phyloP scores from a whole-genome alignment of 2,888 invertebrate genomes.

The Tridacna crocea region DNA sequence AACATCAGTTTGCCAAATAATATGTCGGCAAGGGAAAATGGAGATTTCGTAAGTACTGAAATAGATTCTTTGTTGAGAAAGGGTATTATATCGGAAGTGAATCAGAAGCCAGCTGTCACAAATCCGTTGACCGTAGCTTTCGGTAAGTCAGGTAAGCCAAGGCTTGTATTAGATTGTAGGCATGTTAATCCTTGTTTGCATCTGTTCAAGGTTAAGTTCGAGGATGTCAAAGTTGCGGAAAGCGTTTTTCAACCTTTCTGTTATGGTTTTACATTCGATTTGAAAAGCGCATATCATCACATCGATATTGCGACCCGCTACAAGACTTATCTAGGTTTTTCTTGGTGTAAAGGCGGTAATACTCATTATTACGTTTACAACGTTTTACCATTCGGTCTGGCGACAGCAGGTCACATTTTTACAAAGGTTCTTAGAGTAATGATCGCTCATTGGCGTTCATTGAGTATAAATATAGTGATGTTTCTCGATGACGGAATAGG shows the following conservation, averaged over 20 bases:
- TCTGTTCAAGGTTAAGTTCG: slow-evolving; percentile 36
- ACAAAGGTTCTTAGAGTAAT: slow-evolving; percentile 6
- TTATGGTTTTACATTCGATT: slow-evolving; percentile 28
- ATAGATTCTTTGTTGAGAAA: background rate
- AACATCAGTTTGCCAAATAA: background rate
- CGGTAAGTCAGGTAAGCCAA: slow-evolving; percentile 32
- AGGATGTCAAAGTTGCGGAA: slow-evolving; percentile 34
- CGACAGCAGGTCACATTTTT: slow-evolving; percentile 28
- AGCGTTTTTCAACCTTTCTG: slow-evolving; percentile 12
- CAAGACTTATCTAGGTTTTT: slow-evolving; percentile 25
- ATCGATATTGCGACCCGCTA: slow-evolving; percentile 21
- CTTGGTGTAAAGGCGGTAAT: slow-evolving; percentile 14
- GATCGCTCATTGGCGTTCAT: slow-evolving; percentile 3
- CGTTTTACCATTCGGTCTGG: slow-evolving; percentile 24
- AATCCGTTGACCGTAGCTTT: slow-evolving; percentile 51
- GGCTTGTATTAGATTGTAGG: slow-evolving; percentile 40
- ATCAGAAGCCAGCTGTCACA: background rate
- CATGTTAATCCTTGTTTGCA: slow-evolving; percentile 36
- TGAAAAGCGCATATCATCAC: no score
- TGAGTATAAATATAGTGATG: slow-evolving; percentile 3
- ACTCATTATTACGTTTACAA: slow-evolving; percentile 12
- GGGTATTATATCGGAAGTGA: background rate
- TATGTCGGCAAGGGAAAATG: background rate
- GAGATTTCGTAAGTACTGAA: background rate
- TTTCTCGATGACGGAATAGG: slow-evolving; percentile 22